These are phyloP conservation scores for Ceratothoa steindachneri DNA, from an alignment of 2,888 invertebrate species.

Conservation along the genomic window DNA sequence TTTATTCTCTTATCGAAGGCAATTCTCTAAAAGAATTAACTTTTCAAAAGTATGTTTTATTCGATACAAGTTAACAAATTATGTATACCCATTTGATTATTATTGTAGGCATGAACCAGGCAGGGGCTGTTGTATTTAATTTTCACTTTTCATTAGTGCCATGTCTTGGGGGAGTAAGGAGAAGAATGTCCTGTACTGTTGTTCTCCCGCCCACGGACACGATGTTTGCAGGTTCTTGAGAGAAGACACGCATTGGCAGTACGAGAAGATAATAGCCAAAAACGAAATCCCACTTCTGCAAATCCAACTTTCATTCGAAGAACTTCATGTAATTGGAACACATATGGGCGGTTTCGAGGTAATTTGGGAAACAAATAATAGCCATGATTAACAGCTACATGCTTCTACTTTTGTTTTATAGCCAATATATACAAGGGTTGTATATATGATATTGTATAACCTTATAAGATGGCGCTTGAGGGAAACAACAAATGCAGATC, in stretches of 20 bases:
- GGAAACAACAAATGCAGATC: too few species aligned
- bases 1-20: slow-evolving; percentile 60
- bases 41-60: slow-evolving; percentile 58
- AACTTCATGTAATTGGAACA: slow-evolving; percentile 71
- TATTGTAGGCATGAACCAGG: too few species aligned
- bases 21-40: slow-evolving; percentile 59
- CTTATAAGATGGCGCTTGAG: too few species aligned
- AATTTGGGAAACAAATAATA: too few species aligned
- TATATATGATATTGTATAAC: too few species aligned
- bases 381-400: too few species aligned
- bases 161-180: slow-evolving; percentile 29
- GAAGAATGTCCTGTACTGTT: slow-evolving; percentile 26
- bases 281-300: slow-evolving; percentile 65
- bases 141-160: slow-evolving; percentile 18
- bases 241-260: slow-evolving; percentile 20
- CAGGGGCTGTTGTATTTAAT: too few species aligned
- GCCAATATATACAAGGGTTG: too few species aligned
- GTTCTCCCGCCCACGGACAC: slow-evolving; percentile 24
- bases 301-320: slow-evolving; percentile 75
- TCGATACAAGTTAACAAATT: neutral
- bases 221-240: slow-evolving; percentile 28
- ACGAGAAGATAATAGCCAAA: slow-evolving; percentile 36
- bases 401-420: too few species aligned
- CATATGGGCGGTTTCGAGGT: slow-evolving; percentile 46
- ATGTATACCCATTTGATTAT: too few species aligned